Percentiles rank a stretch among this genome's conserved stretches.
Evolutionary conservation across 2,797 vertebrate genomes (phyloP).

Genomic region (Urosaurus nigricauda): DNA sequence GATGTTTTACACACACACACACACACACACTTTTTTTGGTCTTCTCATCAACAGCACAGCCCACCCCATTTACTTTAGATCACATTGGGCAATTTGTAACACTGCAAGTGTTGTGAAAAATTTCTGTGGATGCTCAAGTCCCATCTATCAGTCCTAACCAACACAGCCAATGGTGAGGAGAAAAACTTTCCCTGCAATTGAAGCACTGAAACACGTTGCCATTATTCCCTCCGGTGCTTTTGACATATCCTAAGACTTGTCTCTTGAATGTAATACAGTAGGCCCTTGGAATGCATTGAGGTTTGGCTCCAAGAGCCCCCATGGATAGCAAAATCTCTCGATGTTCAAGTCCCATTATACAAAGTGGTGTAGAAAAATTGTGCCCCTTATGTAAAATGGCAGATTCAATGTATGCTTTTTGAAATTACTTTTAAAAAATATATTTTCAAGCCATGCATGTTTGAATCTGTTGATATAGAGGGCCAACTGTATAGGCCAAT

Average conservation of each 20-base stretch:
- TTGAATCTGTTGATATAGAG: too few species aligned
- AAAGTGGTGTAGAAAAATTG: too few species aligned
- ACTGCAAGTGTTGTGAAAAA: neutral
- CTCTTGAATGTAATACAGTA: neutral
- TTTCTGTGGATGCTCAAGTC: too few species aligned
- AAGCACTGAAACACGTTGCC: slow-evolving; percentile 5
- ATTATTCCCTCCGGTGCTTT: neutral
- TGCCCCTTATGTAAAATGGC: too few species aligned
- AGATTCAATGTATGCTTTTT: too few species aligned
- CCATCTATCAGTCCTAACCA: neutral
- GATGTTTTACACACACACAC: neutral
- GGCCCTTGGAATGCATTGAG: too few species aligned
- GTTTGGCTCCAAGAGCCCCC: too few species aligned
- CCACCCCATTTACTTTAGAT: neutral
- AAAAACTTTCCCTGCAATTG: slow-evolving; percentile 9
- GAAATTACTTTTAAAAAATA: too few species aligned
- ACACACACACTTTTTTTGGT: too few species aligned
- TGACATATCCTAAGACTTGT: neutral
- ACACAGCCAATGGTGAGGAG: neutral
- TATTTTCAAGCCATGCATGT: too few species aligned
- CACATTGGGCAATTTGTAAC: neutral
- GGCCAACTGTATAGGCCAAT: neutral
- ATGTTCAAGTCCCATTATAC: too few species aligned
- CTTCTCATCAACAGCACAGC: neutral
- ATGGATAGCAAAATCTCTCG: too few species aligned